These are phyloP conservation scores for Dynastes hyllus DNA, from an alignment of 2,888 invertebrate species.

Conservation along the genomic window DNA sequence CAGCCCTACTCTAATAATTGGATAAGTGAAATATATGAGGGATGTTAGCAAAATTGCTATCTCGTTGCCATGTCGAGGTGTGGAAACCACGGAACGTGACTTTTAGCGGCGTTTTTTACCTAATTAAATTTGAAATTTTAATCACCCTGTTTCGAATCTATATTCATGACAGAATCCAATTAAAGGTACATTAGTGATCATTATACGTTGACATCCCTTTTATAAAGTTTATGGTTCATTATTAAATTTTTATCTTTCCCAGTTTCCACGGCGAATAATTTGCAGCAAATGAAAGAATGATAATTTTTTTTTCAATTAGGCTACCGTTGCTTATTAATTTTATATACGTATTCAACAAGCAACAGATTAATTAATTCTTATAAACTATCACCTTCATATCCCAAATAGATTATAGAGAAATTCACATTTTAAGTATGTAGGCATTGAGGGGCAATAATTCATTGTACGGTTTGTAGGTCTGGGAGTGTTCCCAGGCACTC, in stretches of 20 bases:
- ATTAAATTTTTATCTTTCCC: background rate
- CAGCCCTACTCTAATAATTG: slow-evolving; percentile 24
- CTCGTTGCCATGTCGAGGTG: background rate
- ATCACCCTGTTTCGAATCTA: background rate
- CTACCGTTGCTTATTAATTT: too few relatives aligned
- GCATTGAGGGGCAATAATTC: too few relatives aligned
- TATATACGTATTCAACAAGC: too few relatives aligned
- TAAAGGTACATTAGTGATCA: slow-evolving; percentile 16
- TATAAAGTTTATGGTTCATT: background rate
- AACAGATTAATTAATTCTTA: too few relatives aligned
- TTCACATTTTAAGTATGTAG: too few relatives aligned
- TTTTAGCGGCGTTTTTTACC: background rate
- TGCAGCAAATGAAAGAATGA: too few relatives aligned
- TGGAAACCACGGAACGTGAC: background rate
- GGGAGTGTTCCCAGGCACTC: too few relatives aligned
- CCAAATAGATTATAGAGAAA: too few relatives aligned
- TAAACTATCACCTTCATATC: too few relatives aligned
- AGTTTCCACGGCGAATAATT: too few relatives aligned
- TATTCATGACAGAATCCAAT: slow-evolving; percentile 27
- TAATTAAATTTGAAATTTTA: slow-evolving; percentile 30
- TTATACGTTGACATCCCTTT: background rate
- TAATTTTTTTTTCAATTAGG: too few relatives aligned
- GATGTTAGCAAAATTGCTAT: slow-evolving; percentile 3
- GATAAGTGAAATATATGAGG: slow-evolving; percentile 23
- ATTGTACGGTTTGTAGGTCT: too few relatives aligned